Conservation (phyloP, 2,888 invertebrate genomes). For the Siphlonurus alternatus region DNA sequence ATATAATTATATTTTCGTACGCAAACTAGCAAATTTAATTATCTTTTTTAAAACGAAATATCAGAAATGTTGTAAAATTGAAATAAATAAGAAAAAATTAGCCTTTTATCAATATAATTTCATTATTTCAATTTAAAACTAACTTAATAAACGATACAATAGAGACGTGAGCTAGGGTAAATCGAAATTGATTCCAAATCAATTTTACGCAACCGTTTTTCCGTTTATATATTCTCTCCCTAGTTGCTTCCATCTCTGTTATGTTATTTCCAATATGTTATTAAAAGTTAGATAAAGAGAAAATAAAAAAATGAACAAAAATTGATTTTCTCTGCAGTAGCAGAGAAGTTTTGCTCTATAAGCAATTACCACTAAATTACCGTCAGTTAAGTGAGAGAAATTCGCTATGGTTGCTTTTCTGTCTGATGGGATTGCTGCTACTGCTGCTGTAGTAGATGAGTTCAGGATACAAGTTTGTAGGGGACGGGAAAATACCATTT, state of each 20-base stretch:
- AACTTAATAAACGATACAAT: not conserved
- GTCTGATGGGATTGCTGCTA: not conserved
- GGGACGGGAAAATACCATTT: not conserved
- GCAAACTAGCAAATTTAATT: no score
- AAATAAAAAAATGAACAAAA: not conserved
- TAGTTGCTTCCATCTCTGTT: no score
- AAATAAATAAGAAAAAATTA: no score
- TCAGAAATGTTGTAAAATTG: no score
- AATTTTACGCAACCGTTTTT: not conserved
- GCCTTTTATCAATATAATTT: no score
- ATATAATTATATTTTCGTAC: no score
- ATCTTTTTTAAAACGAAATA: no score
- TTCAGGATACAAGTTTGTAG: not conserved
- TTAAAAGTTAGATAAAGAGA: not conserved
- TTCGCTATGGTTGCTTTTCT: not conserved
- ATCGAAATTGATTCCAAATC: not conserved
- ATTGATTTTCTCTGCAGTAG: not conserved
- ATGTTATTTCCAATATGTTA: not conserved
- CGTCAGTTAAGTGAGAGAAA: not conserved
- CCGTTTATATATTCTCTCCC: not conserved
- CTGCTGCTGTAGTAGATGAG: not conserved
- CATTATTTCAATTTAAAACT: not conserved
- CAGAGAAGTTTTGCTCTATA: slow-evolving; percentile 9
- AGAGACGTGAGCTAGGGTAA: not conserved
- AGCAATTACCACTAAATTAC: slow-evolving; percentile 12